Evolutionary conservation across 2,113 vertebrate species (phyloP).

Genomic region (Melanostigma gelatinosum): DNA sequence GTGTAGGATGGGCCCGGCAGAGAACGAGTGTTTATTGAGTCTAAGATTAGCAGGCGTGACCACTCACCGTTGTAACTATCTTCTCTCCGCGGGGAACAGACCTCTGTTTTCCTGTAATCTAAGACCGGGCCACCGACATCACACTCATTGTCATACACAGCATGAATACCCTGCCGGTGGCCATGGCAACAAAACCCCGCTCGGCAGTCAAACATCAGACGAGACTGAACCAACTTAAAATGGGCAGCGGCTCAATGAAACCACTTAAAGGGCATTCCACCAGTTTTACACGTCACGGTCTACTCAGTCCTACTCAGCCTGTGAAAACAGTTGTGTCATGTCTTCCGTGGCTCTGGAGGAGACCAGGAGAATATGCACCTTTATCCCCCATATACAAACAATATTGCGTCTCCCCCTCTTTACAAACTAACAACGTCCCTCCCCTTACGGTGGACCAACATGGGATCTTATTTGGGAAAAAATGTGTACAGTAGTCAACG

Average conservation of each 20-base stretch:
- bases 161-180: slow-evolving; percentile 72
- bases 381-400: not conserved
- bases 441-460: not conserved
- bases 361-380: not conserved
- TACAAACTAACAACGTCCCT: not conserved
- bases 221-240: slow-evolving; percentile 14
- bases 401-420: not conserved
- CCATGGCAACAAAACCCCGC: slow-evolving; percentile 75
- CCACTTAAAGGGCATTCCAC: slow-evolving; percentile 10
- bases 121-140: slow-evolving; percentile 70
- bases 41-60: slow-evolving; percentile 73
- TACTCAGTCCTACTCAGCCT: not conserved
- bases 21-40: slow-evolving; percentile 65
- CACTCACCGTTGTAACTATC: slow-evolving; percentile 47
- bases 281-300: not conserved
- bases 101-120: slow-evolving; percentile 78
- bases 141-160: slow-evolving; percentile 79
- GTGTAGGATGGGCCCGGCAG: slow-evolving; percentile 19
- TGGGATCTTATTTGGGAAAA: not conserved
- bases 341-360: no score
- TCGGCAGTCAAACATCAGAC: slow-evolving; percentile 29
- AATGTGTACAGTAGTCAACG: not conserved
- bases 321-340: not conserved
- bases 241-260: not conserved
- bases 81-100: slow-evolving; percentile 68